Base-by-base conservation (phyloP, 2,888 invertebrate genomes). In the Amblyteles armatorius region DNA sequence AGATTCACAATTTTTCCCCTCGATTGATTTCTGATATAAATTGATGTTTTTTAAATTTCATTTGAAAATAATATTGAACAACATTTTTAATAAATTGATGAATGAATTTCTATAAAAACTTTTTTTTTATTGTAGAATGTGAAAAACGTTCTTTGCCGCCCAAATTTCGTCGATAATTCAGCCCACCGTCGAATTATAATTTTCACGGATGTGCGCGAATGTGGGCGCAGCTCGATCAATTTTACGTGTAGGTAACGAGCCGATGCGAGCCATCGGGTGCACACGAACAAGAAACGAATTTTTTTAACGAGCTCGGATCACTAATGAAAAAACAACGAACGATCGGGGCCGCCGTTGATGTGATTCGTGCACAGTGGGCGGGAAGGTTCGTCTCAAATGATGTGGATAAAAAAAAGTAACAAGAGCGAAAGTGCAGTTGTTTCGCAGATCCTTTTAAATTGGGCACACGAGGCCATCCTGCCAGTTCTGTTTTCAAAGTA, bases 341-440 rank as follows among this genome's bases (percentile, higher is more conserved):
- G 48, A 65, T 36, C 60, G 48, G 29, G 63, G 57, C 57, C 33
- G 16, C 26, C n/a, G 19, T 40, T 7, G 36, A 36, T 7, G 57
- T 50, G 33, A 74, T 74, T 63, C 50, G 19, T 29, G 36, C 74
- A 26, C 63, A 33, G 74, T 7, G 63, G 36, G 50, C 33, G 48
- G 1, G 26, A 44, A 13, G 40, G 19, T n/a, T 67, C 2, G 36
- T 57, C 57, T 22, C 26, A 22, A 67, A 19, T 44, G 36, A 40
- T 40, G 44, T 60, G 65, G 36, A 36, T 40, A 4, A 11, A 57
- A 55, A 22, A 57, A 57, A 11, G 40, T 11, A 40, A 26, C 11
- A 44, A 69, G 7, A 50, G 0, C 22, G 19, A 67, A 40, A 67
- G 40, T 40, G n/a, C 67, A 6, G 40, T 19, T 1, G 26, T 48